A percentile compares a stretch with the other conserved stretches of the same genome.
Evolutionary conservation across 2,113 vertebrate genomes (phyloP).

Genomic region (Mirounga angustirostris): DNA sequence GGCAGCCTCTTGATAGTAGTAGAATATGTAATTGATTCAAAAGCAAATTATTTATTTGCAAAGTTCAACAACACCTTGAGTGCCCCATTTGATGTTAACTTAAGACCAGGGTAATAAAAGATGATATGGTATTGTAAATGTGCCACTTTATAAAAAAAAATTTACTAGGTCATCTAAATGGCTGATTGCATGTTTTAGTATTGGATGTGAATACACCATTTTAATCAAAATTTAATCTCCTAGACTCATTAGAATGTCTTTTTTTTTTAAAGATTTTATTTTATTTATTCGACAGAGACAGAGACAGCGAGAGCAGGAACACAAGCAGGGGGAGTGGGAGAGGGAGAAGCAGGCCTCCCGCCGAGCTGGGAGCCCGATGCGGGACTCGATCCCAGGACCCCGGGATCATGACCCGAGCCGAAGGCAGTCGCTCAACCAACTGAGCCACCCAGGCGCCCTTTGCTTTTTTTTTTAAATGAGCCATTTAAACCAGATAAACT

Average conservation of each 20-base stretch:
- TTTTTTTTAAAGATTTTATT: not conserved
- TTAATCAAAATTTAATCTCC: slow-evolving; percentile 67
- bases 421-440: too few relatives aligned
- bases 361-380: too few relatives aligned
- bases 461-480: slow-evolving; percentile 51
- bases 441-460: too few relatives aligned
- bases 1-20: not conserved
- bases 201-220: slow-evolving; percentile 73
- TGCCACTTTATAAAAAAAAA: slow-evolving; percentile 48
- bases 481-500: slow-evolving; percentile 63
- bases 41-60: not conserved
- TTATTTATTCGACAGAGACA: too few relatives aligned
- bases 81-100: not conserved
- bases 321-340: too few relatives aligned
- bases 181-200: slow-evolving; percentile 81
- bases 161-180: slow-evolving; percentile 71
- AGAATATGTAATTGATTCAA: not conserved
- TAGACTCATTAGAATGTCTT: slow-evolving; percentile 63
- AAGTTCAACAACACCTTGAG: not conserved
- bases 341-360: too few relatives aligned
- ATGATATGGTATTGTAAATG: not conserved
- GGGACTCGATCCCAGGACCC: too few relatives aligned
- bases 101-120: not conserved
- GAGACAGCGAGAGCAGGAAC: too few relatives aligned
- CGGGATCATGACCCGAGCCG: too few relatives aligned